Conservation (phyloP, 2,113 vertebrate species). For the Poecile atricapillus region DNA sequence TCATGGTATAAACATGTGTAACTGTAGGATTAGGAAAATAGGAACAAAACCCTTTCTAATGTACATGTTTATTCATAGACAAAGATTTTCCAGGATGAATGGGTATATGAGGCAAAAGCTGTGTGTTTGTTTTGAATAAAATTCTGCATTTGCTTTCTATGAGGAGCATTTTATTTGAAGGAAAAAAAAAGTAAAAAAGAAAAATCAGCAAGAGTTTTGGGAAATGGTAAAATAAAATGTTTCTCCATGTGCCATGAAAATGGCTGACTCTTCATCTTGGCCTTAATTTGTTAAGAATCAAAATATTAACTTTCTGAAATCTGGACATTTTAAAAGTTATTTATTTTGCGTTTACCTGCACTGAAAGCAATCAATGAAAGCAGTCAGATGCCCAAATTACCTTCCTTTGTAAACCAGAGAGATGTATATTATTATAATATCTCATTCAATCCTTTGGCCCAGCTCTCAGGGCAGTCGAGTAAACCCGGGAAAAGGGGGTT, state of each 20-base stretch:
- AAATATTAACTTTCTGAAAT: background rate
- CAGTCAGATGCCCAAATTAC: background rate
- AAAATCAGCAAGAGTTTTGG: background rate
- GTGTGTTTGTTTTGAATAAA: background rate
- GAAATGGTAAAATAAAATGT: background rate
- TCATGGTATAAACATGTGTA: fast-evolving
- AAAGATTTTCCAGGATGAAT: background rate
- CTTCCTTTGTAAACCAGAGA: background rate
- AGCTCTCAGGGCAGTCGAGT: background rate
- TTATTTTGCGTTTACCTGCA: background rate
- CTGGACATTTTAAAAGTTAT: background rate
- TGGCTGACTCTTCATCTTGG: background rate
- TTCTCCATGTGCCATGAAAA: background rate
- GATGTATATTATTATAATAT: background rate
- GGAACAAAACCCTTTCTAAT: background rate
- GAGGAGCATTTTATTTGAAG: background rate
- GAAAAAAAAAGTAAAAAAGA: background rate
- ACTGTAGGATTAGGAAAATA: background rate
- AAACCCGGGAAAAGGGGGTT: background rate
- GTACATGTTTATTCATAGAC: background rate
- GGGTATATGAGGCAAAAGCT: background rate
- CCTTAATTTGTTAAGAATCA: background rate
- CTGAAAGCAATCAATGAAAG: background rate
- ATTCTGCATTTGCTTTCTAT: background rate
- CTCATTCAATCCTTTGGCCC: background rate